A percentile compares a stretch with the other conserved stretches of the same genome.
These are phyloP conservation scores for Iselma pallidipennis DNA, from an alignment of 2,888 invertebrate genomes.

Conservation along the genomic window DNA sequence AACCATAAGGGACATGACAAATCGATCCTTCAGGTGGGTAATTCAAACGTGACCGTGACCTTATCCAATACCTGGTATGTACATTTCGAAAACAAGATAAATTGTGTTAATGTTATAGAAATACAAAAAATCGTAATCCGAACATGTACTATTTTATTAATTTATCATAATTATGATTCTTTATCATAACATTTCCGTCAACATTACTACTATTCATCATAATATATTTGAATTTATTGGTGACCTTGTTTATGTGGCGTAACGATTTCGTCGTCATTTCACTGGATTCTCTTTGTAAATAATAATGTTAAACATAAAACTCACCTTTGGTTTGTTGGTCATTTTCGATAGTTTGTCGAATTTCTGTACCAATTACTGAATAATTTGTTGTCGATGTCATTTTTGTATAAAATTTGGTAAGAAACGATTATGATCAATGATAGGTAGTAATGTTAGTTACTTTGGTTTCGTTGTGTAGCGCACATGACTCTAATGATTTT, in stretches of 20 bases:
- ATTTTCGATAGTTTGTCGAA: neutral
- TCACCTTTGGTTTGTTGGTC: neutral
- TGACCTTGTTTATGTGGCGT: too few relatives aligned
- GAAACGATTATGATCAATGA: neutral
- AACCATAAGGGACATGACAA: neutral
- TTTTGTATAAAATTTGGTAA: neutral
- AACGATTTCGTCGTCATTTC: neutral
- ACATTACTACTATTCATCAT: too few relatives aligned
- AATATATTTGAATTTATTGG: too few relatives aligned
- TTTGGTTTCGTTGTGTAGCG: neutral
- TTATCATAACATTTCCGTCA: too few relatives aligned
- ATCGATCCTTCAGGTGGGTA: neutral
- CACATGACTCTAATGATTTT: neutral
- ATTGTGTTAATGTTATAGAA: too few relatives aligned
- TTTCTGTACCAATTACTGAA: constrained; percentile 1
- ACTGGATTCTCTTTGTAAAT: too few relatives aligned
- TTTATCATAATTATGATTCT: too few relatives aligned
- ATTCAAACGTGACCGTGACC: neutral
- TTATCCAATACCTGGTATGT: neutral
- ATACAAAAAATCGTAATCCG: neutral
- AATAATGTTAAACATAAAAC: neutral
- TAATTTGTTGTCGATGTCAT: neutral
- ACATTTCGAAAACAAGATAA: neutral
- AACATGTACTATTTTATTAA: too few relatives aligned
- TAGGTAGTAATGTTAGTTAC: neutral